A percentile compares a stretch with the other conserved stretches of the same genome.
Evolutionary conservation across 2,113 vertebrate genomes (phyloP).

Genomic region (Notiomystis cincta): DNA sequence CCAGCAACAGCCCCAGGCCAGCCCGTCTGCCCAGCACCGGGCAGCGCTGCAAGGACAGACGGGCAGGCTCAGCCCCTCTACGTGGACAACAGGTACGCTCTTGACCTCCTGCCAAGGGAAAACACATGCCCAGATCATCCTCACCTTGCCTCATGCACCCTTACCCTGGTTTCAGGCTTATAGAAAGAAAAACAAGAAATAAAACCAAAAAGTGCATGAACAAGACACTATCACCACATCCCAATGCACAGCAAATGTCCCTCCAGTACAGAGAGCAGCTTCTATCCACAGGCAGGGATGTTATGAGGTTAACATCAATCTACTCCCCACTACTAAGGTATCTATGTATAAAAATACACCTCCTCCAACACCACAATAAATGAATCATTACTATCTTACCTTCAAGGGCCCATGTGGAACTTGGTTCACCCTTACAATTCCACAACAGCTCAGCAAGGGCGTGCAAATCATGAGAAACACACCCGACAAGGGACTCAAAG

Average conservation of each 20-base stretch:
- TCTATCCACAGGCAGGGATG: not conserved
- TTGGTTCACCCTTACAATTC: not conserved
- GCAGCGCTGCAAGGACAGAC: not conserved
- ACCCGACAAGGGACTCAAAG: not conserved
- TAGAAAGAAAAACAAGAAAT: too few relatives aligned
- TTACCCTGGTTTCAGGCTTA: too few relatives aligned
- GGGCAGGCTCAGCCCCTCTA: not conserved
- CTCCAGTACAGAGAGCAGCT: not conserved
- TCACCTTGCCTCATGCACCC: not conserved
- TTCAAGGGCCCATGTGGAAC: not conserved
- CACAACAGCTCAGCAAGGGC: not conserved
- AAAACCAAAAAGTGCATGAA: too few relatives aligned
- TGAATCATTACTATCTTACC: not conserved
- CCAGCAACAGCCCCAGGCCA: constrained; percentile 42
- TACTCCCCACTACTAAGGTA: not conserved
- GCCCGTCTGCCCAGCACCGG: not conserved
- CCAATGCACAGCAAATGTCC: not conserved
- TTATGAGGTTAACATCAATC: not conserved
- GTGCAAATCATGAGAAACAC: not conserved
- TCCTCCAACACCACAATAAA: not conserved
- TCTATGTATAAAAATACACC: not conserved
- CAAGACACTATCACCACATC: not conserved
- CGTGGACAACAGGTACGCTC: rapidly evolving
- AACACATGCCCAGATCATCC: not conserved
- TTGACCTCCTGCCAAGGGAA: not conserved